Evolutionary conservation across 2,888 invertebrate genomes (phyloP).

Genomic region (Sturmia bella): DNA sequence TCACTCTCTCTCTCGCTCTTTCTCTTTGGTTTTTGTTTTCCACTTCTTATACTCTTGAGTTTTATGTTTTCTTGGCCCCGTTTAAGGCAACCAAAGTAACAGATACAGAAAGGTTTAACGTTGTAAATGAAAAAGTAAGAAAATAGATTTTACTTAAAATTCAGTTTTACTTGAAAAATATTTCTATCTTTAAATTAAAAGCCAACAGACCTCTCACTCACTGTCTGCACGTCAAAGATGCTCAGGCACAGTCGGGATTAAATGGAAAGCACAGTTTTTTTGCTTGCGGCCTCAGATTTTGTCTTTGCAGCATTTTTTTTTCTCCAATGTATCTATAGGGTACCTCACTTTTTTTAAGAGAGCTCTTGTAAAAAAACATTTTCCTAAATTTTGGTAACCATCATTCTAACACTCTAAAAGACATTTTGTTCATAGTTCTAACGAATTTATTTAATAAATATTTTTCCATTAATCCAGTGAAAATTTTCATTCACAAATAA

Average conservation of each 20-base stretch:
- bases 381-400: too few species aligned
- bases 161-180: slow-evolving; percentile 32
- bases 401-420: too few species aligned
- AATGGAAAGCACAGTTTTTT: background rate
- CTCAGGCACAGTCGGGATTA: background rate
- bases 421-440: too few species aligned
- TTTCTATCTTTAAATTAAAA: slow-evolving; percentile 31
- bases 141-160: slow-evolving; percentile 35
- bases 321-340: too few species aligned
- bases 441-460: too few species aligned
- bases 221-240: slow-evolving; percentile 1
- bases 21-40: background rate
- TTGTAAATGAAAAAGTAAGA: background rate
- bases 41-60: slow-evolving; percentile 1
- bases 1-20: background rate
- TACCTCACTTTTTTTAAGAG: too few species aligned
- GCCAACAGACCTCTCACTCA: slow-evolving; percentile 4
- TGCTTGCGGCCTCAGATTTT: background rate
- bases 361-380: too few species aligned
- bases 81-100: slow-evolving; percentile 11
- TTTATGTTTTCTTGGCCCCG: background rate
- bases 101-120: slow-evolving; percentile 18
- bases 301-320: too few species aligned
- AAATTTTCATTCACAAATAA: too few species aligned
- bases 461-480: too few species aligned